Evolutionary conservation across 2,888 invertebrate species (phyloP).

Genomic region (Tuta absoluta): DNA sequence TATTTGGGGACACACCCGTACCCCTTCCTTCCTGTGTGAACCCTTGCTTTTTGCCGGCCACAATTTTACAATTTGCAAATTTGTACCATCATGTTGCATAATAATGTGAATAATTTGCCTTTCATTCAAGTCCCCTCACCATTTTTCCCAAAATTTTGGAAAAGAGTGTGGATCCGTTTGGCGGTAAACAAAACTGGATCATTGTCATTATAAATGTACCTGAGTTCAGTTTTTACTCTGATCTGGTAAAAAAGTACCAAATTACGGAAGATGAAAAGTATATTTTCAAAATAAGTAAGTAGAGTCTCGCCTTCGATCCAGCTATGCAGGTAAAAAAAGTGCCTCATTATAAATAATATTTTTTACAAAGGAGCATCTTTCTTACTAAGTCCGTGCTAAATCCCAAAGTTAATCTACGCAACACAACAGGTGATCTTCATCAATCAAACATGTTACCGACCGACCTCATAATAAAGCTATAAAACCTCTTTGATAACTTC

Average conservation of each 20-base stretch:
- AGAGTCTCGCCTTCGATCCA: no score
- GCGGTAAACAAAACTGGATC: no score
- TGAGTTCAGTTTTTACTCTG: no score
- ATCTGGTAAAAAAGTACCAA: no score
- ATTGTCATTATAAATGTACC: no score
- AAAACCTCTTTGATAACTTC: conserved; percentile 73
- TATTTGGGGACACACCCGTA: conserved; percentile 29
- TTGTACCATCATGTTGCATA: conserved; percentile 8
- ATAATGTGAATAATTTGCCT: background rate
- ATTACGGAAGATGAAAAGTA: no score
- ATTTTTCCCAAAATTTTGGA: background rate
- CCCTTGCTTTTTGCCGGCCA: conserved; percentile 11
- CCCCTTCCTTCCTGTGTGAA: conserved; percentile 42
- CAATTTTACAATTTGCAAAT: conserved; percentile 16
- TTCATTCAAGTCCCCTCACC: background rate
- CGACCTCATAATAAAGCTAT: conserved; percentile 61
- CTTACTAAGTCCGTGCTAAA: no score
- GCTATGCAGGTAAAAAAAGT: no score
- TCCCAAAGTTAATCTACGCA: conserved; percentile 4
- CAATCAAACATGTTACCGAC: conserved; percentile 53
- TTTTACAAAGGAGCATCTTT: no score
- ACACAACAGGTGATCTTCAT: conserved; percentile 32
- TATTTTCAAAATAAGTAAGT: no score
- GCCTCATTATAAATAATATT: no score
- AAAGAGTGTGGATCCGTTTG: no score